These are phyloP conservation scores for Ciconia stormi DNA, from an alignment of 2,113 vertebrate genomes.

Conservation along the genomic window DNA sequence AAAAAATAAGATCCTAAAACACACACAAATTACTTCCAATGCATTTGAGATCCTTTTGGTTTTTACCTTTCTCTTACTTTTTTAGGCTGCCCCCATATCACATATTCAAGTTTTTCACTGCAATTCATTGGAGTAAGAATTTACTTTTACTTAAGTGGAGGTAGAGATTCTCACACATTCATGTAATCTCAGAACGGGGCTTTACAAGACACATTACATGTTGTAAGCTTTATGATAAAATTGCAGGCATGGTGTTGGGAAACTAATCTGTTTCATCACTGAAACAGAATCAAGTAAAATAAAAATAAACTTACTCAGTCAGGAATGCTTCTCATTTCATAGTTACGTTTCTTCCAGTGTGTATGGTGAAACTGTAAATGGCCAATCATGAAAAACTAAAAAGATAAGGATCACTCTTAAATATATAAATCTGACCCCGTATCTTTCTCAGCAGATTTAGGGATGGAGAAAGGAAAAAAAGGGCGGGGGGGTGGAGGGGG, in stretches of 20 bases:
- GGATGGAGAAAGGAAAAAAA: not conserved
- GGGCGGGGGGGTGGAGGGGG: accelerated
- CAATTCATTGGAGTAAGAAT: not conserved
- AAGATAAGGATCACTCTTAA: not conserved
- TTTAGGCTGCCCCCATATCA: not conserved
- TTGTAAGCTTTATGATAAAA: not conserved
- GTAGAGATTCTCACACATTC: not conserved
- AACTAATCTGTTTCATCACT: not conserved
- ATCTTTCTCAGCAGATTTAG: not conserved
- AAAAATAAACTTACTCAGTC: not conserved
- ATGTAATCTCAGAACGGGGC: not conserved
- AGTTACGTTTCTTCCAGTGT: not conserved
- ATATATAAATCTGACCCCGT: not conserved
- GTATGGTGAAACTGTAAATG: not conserved
- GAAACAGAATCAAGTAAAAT: not conserved
- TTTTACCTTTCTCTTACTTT: not conserved
- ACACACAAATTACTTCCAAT: not conserved
- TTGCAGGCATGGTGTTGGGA: not conserved
- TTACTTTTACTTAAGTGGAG: not conserved
- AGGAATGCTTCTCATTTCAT: not conserved
- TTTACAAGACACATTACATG: not conserved
- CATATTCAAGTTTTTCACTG: not conserved
- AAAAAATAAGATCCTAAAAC: not conserved
- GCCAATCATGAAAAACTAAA: not conserved
- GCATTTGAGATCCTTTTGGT: not conserved